phyloP scores from a whole-genome alignment of 2,888 invertebrate species.

The Drosophila demipolita region DNA sequence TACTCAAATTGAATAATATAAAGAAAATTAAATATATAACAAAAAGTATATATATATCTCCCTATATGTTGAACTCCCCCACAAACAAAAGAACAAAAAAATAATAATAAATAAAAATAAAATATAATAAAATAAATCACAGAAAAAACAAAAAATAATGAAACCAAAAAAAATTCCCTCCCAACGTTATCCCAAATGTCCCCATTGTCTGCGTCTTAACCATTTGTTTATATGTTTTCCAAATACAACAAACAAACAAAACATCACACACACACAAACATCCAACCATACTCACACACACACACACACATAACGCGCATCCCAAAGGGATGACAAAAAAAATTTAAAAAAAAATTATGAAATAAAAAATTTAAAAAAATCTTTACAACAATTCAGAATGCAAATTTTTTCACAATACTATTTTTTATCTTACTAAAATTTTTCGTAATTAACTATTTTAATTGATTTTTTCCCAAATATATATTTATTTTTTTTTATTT shows the following conservation, averaged over 20 bases:
- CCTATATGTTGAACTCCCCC: constrained; percentile 84
- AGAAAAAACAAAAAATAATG: constrained; percentile 41
- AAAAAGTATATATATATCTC: constrained; percentile 65
- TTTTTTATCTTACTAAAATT: constrained; percentile 28
- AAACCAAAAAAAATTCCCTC: constrained; percentile 42
- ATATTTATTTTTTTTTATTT: constrained; percentile 10
- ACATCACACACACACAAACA: constrained; percentile 67
- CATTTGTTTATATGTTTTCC: constrained; percentile 88
- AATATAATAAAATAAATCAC: constrained; percentile 26
- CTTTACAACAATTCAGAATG: constrained; percentile 70
- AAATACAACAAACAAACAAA: constrained; percentile 70
- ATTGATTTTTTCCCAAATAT: constrained; percentile 27
- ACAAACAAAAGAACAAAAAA: constrained; percentile 47
- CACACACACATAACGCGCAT: constrained; percentile 51
- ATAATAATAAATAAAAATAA: constrained; percentile 28
- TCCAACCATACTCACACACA: constrained; percentile 39
- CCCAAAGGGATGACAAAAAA: constrained; percentile 60
- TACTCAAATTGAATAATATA: constrained; percentile 40
- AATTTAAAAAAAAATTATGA: constrained; percentile 31
- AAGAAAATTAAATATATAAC: constrained; percentile 51
- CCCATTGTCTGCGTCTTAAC: constrained; percentile 92
- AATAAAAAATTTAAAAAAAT: constrained; percentile 38
- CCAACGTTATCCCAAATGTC: constrained; percentile 87
- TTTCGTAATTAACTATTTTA: constrained; percentile 31
- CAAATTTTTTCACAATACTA: constrained; percentile 57